phyloP scores from a whole-genome alignment of 2,797 vertebrate genomes.

The Malurus leucopterus region DNA sequence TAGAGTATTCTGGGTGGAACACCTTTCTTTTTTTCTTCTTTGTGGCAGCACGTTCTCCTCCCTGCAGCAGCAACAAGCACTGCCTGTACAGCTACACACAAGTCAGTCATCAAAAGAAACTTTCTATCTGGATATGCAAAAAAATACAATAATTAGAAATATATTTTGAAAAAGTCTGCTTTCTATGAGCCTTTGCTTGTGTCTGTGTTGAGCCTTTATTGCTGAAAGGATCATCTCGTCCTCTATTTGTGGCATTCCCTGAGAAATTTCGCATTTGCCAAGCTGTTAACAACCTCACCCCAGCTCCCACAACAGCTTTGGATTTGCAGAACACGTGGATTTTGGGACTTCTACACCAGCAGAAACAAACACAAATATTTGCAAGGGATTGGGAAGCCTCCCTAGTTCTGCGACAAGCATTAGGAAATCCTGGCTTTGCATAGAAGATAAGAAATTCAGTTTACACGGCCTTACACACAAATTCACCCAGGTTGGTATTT shows the following conservation, averaged over 20 bases:
- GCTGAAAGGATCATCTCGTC: fast-evolving
- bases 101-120: neutral
- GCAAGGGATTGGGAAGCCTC: neutral
- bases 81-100: too few species aligned
- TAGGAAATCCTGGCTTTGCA: neutral
- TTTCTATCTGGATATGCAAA: neutral
- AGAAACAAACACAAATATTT: neutral
- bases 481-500: neutral
- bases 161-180: neutral
- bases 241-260: neutral
- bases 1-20: neutral
- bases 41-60: neutral
- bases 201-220: neutral
- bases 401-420: fast-evolving
- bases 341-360: neutral
- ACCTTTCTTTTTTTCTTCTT: neutral
- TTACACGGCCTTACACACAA: neutral
- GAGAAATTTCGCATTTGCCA: neutral
- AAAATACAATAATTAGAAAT: neutral
- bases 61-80: neutral
- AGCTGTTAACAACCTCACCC: neutral
- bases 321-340: neutral
- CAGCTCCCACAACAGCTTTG: neutral
- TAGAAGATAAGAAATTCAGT: neutral
- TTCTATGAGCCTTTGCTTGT: neutral